Evolutionary conservation across 2,797 vertebrate species (phyloP), one percentile per base, ranked within the genome.

Genomic region (Knipowitschia caucasica): DNA sequence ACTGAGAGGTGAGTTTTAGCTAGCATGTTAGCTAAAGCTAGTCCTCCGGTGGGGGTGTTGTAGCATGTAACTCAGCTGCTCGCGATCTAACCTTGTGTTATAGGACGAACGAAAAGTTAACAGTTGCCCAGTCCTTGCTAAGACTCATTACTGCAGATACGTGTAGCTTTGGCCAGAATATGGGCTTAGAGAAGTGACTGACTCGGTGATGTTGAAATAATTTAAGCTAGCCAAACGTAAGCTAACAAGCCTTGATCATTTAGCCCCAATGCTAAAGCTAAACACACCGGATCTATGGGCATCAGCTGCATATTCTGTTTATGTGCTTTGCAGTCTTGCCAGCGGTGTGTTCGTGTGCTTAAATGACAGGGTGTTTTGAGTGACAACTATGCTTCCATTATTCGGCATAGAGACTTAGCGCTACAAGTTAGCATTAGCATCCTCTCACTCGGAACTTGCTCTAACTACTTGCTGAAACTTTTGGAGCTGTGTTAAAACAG

Each of bases 1-100:
- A 80, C 51, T 47, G 17, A 47, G 77, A 83, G 90, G 89, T 91
- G 68, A 90, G 89, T 89, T 80, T 56, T 82, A 79, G 72, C n/a
- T 77, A 77, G 87, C 86, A 66, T 50, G 77, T 67, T 81, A 84
- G 80, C 85, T 60, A 27, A 44, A 38, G 42, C 53, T 56, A 65
- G 56, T n/a, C 47, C 55, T 56, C 55, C 57, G 67, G 65, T 73
- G 75, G 62, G 69, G 75, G 73, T 71, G 71, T 81, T 84, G 86
- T 77, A 79, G 73, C 79, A 49, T 63, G n/a, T 64, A 35, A 31
- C 46, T 50, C 61, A 73, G 75, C 69, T 55, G 51, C 66, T 68
- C 55, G 51, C 66, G 59, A 23, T 36, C 51, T 85, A 86, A 86
- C 84, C 82, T 86, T 85, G 83, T 54, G 67, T 40, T 50, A 33